Percentiles rank a stretch among this genome's conserved stretches.
phyloP scores from a whole-genome alignment of 2,113 vertebrate genomes.

The Ammodytes marinus region DNA sequence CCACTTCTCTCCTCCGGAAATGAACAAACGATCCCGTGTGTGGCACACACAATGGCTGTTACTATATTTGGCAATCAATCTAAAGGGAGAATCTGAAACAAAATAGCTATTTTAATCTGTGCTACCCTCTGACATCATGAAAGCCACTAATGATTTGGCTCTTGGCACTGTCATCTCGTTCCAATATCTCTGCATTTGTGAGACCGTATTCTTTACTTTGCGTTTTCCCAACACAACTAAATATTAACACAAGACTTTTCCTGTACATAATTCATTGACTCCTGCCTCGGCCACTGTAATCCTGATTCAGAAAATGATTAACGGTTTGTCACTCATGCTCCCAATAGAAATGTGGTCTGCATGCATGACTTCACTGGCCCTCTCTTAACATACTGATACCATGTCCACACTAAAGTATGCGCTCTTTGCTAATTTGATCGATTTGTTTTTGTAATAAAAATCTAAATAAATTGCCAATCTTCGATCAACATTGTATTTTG shows the following conservation, averaged over 20 bases:
- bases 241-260: constrained; percentile 21
- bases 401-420: background rate
- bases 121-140: constrained; percentile 19
- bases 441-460: background rate
- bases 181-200: constrained; percentile 22
- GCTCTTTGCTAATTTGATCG: background rate
- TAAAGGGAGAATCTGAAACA: constrained; percentile 15
- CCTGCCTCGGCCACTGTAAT: background rate
- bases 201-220: background rate
- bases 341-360: constrained; percentile 29
- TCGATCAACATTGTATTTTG: background rate
- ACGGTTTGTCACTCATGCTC: constrained; percentile 33
- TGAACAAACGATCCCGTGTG: constrained; percentile 39
- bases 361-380: constrained; percentile 20
- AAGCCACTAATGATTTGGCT: constrained; percentile 26
- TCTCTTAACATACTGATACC: background rate
- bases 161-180: constrained; percentile 18
- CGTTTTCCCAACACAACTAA: constrained; percentile 8
- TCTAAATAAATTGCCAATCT: background rate
- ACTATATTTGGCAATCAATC: constrained; percentile 40
- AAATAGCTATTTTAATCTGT: constrained; percentile 14
- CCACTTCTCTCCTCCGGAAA: constrained; percentile 32
- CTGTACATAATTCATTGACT: constrained; percentile 5
- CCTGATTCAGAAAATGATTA: constrained; percentile 16
- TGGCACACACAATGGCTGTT: constrained; percentile 40